phyloP scores from a whole-genome alignment of 2,113 vertebrate genomes.

The Rhinolophus sinicus region DNA sequence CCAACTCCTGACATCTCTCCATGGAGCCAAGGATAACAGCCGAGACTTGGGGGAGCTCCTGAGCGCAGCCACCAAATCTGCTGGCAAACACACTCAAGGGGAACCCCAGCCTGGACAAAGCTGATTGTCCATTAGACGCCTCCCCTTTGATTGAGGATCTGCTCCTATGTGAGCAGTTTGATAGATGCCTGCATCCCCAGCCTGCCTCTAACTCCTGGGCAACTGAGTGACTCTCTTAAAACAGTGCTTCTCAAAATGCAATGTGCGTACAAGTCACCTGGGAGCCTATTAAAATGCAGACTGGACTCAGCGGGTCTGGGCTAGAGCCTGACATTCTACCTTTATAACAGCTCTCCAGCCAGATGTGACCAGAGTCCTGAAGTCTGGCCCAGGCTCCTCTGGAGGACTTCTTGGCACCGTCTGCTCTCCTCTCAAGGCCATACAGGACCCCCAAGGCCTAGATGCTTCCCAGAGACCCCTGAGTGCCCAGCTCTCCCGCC shows the following conservation, averaged over 20 bases:
- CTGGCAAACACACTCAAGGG: not conserved
- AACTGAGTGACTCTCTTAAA: not conserved
- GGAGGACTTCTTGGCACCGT: not conserved
- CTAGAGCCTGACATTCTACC: not conserved
- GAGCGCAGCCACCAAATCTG: rapidly evolving
- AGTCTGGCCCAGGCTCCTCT: not conserved
- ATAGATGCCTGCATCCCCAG: not conserved
- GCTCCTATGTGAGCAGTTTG: not conserved
- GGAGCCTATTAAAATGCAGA: rapidly evolving
- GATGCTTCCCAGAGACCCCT: not conserved
- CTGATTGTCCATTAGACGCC: not conserved
- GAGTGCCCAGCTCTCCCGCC: not conserved
- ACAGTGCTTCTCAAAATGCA: not conserved
- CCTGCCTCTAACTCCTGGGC: not conserved
- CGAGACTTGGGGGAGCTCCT: not conserved
- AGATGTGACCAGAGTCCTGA: not conserved
- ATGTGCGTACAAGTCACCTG: not conserved
- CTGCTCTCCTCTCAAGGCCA: not conserved
- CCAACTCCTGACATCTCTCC: not conserved
- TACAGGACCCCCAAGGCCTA: not conserved
- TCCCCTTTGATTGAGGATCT: not conserved
- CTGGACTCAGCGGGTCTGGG: not conserved
- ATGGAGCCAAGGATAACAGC: not conserved
- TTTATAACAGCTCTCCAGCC: not conserved
- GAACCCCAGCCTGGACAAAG: no score